Evolutionary conservation across 2,113 vertebrate species (phyloP), one percentile per base, ranked within the genome.

Genomic region (Engraulis encrasicolus): DNA sequence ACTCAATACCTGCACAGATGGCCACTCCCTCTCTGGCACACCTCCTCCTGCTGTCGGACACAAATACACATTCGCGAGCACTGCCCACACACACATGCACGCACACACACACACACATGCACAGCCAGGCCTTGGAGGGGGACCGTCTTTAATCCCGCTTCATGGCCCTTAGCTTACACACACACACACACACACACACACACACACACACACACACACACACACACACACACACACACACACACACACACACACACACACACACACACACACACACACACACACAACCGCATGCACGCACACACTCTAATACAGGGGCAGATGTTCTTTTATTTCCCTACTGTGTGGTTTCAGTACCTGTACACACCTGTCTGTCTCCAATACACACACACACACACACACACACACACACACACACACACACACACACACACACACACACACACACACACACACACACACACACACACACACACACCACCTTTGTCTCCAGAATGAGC

Each of bases 281-380:
- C 54, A 58, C 20, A 23, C 54, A 58, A n/a, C n/a, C 54, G 23
- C 54, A 58, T 7, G 2, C 54, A 58, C 20, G 9, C 54, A n/a
- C 50, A 54, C 5, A 54, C 50, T 19, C 50, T 19, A 1, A 54
- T 0, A 54, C 3, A 54, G 14, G 85, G 88, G 89, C 50, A 79
- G 54, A 27, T 83, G 83, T 88, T 90, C n/a, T 89, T 90, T 80
- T 36, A 87, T 86, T 86, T 20, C 4, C 61, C 58, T 81, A 27
- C 17, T n/a, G 36, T 34, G 54, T 58, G 54, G 54, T 79, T 61
- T 85, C 52, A 19, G 40, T 54, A 48, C 34, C 86, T 81, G 83
- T 85, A 83, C 88, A 90, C 93, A 92, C 91, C 92, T 93, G 90
- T 90, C 91, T 88, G 58, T 45, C 40, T 45, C 58, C 23, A n/a